A percentile compares a stretch with the other conserved stretches of the same genome.
phyloP scores from a whole-genome alignment of 2,888 invertebrate species.

The Boloria selene region DNA sequence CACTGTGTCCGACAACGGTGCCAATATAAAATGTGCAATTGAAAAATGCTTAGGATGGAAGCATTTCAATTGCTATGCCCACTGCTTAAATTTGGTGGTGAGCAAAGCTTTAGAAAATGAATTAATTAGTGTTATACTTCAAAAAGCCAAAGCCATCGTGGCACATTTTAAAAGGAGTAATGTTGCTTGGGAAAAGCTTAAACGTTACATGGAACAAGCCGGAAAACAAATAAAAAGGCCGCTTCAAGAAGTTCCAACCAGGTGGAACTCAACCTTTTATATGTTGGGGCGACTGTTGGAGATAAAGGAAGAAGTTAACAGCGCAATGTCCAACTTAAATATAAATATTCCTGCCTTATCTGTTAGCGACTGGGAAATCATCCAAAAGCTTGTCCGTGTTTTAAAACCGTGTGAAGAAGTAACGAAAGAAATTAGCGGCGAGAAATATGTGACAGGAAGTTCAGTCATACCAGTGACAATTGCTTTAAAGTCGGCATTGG shows the following conservation, averaged over 20 bases:
- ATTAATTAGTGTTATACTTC: background rate
- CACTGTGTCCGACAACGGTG: slow-evolving; percentile 26
- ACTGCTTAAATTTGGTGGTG: background rate
- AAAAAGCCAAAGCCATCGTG: background rate
- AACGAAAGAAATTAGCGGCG: slow-evolving; percentile 16
- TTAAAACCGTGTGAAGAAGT: slow-evolving; percentile 21
- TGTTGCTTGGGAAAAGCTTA: background rate
- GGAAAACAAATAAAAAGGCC: background rate
- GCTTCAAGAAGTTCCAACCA: background rate
- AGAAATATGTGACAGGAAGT: slow-evolving; percentile 18
- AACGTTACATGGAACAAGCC: background rate
- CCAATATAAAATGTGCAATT: slow-evolving; percentile 20
- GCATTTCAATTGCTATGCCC: too few relatives aligned
- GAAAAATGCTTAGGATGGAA: background rate
- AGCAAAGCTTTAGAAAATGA: background rate
- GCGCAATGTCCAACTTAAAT: background rate
- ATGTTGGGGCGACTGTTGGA: slow-evolving; percentile 1
- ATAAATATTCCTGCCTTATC: background rate
- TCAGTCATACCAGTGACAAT: slow-evolving; percentile 3
- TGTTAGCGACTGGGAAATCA: background rate
- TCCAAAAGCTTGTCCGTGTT: slow-evolving; percentile 1
- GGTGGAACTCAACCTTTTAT: background rate
- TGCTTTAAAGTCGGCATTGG: background rate
- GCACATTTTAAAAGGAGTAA: background rate
- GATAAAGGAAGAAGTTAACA: background rate